A percentile compares a stretch with the other conserved stretches of the same genome.
These are phyloP conservation scores for Phortica magna DNA, from an alignment of 2,888 invertebrate genomes.

Conservation along the genomic window DNA sequence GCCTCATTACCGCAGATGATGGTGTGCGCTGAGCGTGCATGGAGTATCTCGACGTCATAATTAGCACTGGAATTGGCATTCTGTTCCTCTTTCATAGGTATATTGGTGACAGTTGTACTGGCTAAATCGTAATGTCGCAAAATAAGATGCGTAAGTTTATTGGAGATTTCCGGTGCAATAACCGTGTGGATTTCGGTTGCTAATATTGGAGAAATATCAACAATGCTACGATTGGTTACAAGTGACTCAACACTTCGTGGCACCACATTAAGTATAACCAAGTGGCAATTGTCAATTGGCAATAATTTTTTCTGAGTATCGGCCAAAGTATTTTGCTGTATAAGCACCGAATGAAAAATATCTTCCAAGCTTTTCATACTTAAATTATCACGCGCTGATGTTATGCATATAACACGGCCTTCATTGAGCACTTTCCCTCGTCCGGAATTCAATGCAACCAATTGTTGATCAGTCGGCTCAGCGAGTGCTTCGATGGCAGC, in stretches of 20 bases:
- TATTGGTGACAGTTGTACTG: slow-evolving; percentile 97
- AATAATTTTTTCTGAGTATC: slow-evolving; percentile 82
- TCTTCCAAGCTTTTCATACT: slow-evolving; percentile 92
- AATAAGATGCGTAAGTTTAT: slow-evolving; percentile 86
- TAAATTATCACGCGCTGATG: slow-evolving; percentile 91
- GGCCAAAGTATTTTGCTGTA: slow-evolving; percentile 88
- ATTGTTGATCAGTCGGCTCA: slow-evolving; percentile 88
- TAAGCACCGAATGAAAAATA: slow-evolving; percentile 88
- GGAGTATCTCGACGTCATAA: slow-evolving; percentile 98
- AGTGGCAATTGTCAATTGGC: slow-evolving; percentile 91
- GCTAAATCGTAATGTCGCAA: slow-evolving; percentile 93
- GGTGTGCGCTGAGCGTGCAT: slow-evolving; percentile 90
- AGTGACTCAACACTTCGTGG: slow-evolving; percentile 89
- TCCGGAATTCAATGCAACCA: slow-evolving; percentile 74
- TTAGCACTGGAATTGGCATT: slow-evolving; percentile 98
- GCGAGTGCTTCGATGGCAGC: slow-evolving; percentile 92
- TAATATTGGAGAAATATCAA: slow-evolving; percentile 86
- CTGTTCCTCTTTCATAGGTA: slow-evolving; percentile 99
- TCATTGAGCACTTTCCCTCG: slow-evolving; percentile 75
- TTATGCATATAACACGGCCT: slow-evolving; percentile 94
- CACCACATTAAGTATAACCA: slow-evolving; percentile 93
- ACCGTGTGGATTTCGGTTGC: slow-evolving; percentile 90
- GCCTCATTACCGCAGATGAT: slow-evolving; percentile 86
- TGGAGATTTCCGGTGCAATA: slow-evolving; percentile 86
- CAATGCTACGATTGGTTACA: slow-evolving; percentile 85